A percentile compares a stretch with the other conserved stretches of the same genome.
Conservation (phyloP, 37 sponge, comb jelly and placozoan genomes). For the Axinella damicornis region DNA sequence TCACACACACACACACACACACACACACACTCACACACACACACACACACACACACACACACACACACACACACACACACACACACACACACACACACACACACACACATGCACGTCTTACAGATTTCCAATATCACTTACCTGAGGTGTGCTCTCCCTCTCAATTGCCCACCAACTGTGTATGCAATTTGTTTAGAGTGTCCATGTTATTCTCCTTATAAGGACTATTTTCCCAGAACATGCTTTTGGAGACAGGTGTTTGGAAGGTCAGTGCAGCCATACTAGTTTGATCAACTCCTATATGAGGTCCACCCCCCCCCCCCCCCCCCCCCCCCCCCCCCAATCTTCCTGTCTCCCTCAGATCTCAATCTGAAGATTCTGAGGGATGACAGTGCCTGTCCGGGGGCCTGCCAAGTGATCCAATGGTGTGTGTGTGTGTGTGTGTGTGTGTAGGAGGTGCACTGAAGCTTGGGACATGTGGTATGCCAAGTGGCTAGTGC, state of each 20-base stretch:
- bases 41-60: no score
- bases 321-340: not conserved
- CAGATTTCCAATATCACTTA: conserved; percentile 91
- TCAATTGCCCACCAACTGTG: no score
- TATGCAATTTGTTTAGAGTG: no score
- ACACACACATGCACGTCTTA: not conserved
- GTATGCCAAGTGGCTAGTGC: no score
- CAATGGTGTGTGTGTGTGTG: conserved; percentile 14
- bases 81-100: not conserved
- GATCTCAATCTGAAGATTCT: conserved; percentile 93
- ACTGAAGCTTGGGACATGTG: no score
- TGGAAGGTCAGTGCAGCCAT: conserved; percentile 82
- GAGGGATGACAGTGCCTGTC: conserved; percentile 90
- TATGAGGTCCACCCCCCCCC: not conserved
- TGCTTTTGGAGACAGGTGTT: conserved; percentile 90
- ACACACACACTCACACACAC: no score
- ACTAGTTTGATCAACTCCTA: no score
- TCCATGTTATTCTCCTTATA: conserved; percentile 1
- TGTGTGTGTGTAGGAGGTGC: no score
- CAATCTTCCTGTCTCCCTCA: not conserved
- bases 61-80: no score
- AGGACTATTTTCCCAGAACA: conserved; percentile 91
- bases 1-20: no score
- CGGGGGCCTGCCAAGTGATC: conserved; percentile 91
- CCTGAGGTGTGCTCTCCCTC: conserved; percentile 45